phyloP scores from a whole-genome alignment of 2,888 invertebrate species.

The Chaetoderma sp. region DNA sequence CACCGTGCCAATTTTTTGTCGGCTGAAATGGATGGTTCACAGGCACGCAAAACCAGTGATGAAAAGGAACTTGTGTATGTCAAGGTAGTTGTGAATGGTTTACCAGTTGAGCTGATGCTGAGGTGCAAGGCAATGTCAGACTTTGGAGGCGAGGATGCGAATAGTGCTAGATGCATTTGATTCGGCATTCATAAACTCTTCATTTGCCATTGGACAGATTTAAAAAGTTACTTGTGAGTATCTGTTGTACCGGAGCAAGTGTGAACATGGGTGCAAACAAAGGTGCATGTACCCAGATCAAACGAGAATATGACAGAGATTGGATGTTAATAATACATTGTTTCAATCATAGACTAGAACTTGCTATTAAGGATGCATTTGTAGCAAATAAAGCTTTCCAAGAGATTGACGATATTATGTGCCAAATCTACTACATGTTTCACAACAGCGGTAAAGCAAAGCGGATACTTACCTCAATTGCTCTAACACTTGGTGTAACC shows the following conservation, averaged over 20 bases:
- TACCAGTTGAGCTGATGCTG: conserved; percentile 3
- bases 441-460: conserved; percentile 12
- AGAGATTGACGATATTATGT: conserved; percentile 11
- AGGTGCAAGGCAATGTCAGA: conserved; percentile 1
- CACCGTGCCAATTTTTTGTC: conserved; percentile 3
- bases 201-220: conserved; percentile 1
- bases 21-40: conserved; percentile 8
- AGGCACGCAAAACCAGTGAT: conserved; percentile 9
- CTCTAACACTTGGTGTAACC: background rate
- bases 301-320: background rate
- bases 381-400: background rate
- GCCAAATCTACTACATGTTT: conserved; percentile 8
- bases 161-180: background rate
- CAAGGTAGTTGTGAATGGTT: conserved; percentile 10
- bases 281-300: conserved; percentile 7
- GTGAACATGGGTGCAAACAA: conserved; percentile 6
- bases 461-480: background rate
- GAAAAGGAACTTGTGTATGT: conserved; percentile 14
- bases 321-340: conserved; percentile 13
- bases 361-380: conserved; percentile 12
- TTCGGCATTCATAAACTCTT: background rate
- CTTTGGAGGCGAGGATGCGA: conserved; percentile 5
- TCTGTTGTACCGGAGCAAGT: conserved; percentile 3
- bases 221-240: background rate
- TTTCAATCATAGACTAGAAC: conserved; percentile 2